Percentiles rank a stretch among this genome's conserved stretches.
These are phyloP conservation scores for Fragum sueziense DNA, from an alignment of 2,888 invertebrate genomes.

Conservation along the genomic window DNA sequence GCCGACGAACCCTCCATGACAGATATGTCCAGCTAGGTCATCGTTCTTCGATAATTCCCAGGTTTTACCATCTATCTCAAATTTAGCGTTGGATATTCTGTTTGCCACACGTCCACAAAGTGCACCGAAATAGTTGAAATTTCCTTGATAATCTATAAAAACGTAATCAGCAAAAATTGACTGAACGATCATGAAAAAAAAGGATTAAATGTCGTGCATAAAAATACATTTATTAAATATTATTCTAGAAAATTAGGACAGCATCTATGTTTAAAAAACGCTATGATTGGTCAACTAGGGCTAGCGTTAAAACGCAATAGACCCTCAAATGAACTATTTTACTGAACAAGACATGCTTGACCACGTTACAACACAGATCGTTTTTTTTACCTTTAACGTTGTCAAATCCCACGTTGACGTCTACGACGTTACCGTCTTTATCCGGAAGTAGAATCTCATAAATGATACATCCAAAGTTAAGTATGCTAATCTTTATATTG, in stretches of 20 bases:
- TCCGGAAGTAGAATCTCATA: slow-evolving; percentile 57
- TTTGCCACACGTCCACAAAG: slow-evolving; percentile 54
- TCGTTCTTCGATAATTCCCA: slow-evolving; percentile 49
- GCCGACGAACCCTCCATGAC: slow-evolving; percentile 48
- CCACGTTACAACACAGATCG: neutral
- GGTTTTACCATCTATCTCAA: slow-evolving; percentile 38
- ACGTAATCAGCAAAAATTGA: too few species aligned
- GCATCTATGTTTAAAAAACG: too few species aligned
- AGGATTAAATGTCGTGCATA: too few species aligned
- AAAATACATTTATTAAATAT: too few species aligned
- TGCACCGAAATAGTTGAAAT: slow-evolving; percentile 55
- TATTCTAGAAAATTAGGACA: too few species aligned
- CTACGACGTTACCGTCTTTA: slow-evolving; percentile 54
- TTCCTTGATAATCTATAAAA: slow-evolving; percentile 47
- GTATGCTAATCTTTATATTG: slow-evolving; percentile 48
- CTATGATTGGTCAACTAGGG: too few species aligned
- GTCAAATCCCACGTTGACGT: slow-evolving; percentile 58
- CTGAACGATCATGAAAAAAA: too few species aligned
- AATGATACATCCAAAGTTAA: slow-evolving; percentile 55
- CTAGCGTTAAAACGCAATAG: neutral
- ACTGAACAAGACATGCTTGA: neutral
- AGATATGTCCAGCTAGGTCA: slow-evolving; percentile 39
- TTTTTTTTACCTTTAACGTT: slow-evolving; percentile 51
- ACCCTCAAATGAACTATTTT: neutral
- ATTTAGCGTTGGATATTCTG: slow-evolving; percentile 42